Percentiles rank a stretch among this genome's conserved stretches.
Conservation (phyloP, 2,113 vertebrate species). For the Python bivittatus region DNA sequence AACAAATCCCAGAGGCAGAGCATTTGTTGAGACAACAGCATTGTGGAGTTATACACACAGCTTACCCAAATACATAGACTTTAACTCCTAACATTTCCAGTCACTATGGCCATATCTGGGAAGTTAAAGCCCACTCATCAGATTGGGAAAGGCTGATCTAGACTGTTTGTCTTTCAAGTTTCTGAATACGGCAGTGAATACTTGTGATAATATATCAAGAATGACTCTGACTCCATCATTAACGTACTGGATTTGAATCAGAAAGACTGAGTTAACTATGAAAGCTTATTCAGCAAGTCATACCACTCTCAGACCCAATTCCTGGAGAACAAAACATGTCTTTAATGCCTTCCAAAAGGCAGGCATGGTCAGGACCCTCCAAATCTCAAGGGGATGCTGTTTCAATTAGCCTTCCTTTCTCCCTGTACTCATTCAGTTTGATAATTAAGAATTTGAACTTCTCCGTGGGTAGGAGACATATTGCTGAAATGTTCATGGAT, state of each 20-base stretch:
- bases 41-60: not conserved
- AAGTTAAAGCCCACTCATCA: not conserved
- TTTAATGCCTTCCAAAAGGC: not conserved
- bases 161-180: not conserved
- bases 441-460: not conserved
- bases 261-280: not conserved
- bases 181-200: not conserved
- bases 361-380: not conserved
- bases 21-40: not conserved
- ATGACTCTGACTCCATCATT: not conserved
- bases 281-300: not conserved
- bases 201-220: not conserved
- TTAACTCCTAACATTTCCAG: not conserved
- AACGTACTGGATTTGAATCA: not conserved
- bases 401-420: not conserved
- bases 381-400: not conserved
- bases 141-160: not conserved
- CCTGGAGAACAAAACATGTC: not conserved
- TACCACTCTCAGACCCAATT: not conserved
- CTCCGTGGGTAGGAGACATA: not conserved
- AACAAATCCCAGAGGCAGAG: not conserved
- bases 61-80: not conserved
- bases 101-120: not conserved
- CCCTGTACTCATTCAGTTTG: not conserved
- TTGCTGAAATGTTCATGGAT: not conserved